These are phyloP conservation scores for Limnephilus auricula DNA, from an alignment of 2,888 invertebrate genomes.

Conservation along the genomic window DNA sequence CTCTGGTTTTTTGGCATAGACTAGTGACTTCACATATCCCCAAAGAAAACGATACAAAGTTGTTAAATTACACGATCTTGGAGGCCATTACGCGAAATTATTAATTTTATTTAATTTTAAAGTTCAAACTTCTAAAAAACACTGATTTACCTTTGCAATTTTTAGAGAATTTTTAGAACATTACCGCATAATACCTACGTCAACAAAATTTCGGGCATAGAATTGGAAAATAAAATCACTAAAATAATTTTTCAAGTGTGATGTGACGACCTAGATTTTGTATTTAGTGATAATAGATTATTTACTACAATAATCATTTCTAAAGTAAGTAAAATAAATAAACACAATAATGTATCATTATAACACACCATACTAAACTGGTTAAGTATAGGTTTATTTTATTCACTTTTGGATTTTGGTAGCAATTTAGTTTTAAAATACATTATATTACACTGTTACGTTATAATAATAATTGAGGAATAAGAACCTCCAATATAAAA, in stretches of 20 bases:
- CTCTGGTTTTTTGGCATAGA: too few species aligned
- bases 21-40: too few species aligned
- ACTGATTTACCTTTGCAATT: background rate
- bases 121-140: too few species aligned
- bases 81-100: too few species aligned
- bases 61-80: too few species aligned
- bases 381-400: background rate
- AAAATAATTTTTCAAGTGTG: background rate
- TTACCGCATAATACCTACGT: background rate
- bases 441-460: background rate
- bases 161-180: background rate
- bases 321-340: background rate
- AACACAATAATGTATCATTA: background rate
- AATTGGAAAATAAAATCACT: background rate
- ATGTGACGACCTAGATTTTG: background rate
- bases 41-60: too few species aligned
- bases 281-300: background rate
- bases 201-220: background rate
- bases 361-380: background rate
- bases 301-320: background rate
- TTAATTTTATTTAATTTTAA: too few species aligned
- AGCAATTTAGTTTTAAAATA: background rate
- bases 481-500: background rate
- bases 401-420: slow-evolving; percentile 2
- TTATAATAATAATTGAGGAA: background rate